Conservation (phyloP, 2,888 invertebrate genomes). For the Shargacucullia verbasci region DNA sequence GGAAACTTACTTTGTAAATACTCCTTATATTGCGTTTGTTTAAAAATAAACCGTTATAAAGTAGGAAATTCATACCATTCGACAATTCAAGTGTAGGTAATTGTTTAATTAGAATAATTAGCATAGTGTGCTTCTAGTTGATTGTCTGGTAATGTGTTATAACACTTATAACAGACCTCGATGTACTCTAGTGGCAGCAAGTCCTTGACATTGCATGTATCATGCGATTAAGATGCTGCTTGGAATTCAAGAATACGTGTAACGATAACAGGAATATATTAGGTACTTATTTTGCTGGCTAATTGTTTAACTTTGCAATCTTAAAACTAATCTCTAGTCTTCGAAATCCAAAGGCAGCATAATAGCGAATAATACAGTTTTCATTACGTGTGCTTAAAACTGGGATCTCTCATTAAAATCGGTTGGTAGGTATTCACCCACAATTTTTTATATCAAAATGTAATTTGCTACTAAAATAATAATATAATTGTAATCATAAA, state of each 20-base stretch:
- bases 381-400: too few species aligned
- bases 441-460: conserved; percentile 11
- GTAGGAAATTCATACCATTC: conserved; percentile 32
- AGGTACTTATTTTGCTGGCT: too few species aligned
- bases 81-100: conserved; percentile 36
- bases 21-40: neutral
- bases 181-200: conserved; percentile 6
- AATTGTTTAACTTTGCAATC: too few species aligned
- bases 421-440: neutral
- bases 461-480: conserved; percentile 1
- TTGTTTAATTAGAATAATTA: conserved; percentile 42
- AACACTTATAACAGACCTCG: conserved; percentile 27
- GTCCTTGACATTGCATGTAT: conserved; percentile 56
- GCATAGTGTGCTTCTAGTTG: conserved; percentile 15
- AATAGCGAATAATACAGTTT: too few species aligned
- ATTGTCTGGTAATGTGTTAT: conserved; percentile 36
- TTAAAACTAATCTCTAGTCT: too few species aligned
- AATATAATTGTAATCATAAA: conserved; percentile 12
- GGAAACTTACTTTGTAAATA: too few species aligned
- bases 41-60: conserved; percentile 5
- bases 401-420: too few species aligned
- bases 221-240: conserved; percentile 35
- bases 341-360: too few species aligned
- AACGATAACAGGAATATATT: neutral
- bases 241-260: conserved; percentile 20